Evolutionary conservation across 2,888 invertebrate genomes (phyloP).

Genomic region (Spodoptera littoralis): DNA sequence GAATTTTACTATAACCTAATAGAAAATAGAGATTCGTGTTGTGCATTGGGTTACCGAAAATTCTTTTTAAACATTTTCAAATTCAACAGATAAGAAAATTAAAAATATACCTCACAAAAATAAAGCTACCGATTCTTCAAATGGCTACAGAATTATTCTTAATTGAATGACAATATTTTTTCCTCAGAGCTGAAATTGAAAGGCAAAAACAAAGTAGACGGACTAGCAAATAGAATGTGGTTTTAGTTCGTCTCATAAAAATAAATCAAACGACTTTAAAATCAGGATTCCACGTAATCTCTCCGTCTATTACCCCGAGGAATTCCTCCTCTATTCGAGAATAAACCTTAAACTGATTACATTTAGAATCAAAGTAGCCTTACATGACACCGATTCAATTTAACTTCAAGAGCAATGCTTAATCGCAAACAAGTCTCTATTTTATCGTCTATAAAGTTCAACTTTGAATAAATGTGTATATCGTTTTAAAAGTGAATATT

Average conservation of each 20-base stretch:
- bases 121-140: not conserved
- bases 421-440: slow-evolving; percentile 68
- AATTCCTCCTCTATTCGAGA: slow-evolving; percentile 54
- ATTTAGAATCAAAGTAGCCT: slow-evolving; percentile 61
- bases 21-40: no score
- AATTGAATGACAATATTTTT: slow-evolving; percentile 40
- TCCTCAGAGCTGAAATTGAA: slow-evolving; percentile 27
- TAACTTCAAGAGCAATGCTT: slow-evolving; percentile 50
- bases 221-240: slow-evolving; percentile 53
- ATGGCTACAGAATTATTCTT: slow-evolving; percentile 14
- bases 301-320: slow-evolving; percentile 66
- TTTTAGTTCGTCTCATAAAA: slow-evolving; percentile 75
- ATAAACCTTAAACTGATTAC: slow-evolving; percentile 63
- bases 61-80: no score
- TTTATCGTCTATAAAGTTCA: slow-evolving; percentile 65
- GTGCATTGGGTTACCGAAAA: no score
- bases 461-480: slow-evolving; percentile 53
- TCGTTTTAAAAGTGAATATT: slow-evolving; percentile 43
- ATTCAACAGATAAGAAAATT: not conserved
- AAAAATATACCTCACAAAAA: slow-evolving; percentile 2
- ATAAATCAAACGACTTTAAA: slow-evolving; percentile 80
- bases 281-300: slow-evolving; percentile 73
- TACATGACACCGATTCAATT: slow-evolving; percentile 54
- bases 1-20: no score
- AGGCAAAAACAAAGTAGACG: slow-evolving; percentile 29